Conservation (phyloP, 1,140 invertebrate genomes). For the Ostrea edulis region DNA sequence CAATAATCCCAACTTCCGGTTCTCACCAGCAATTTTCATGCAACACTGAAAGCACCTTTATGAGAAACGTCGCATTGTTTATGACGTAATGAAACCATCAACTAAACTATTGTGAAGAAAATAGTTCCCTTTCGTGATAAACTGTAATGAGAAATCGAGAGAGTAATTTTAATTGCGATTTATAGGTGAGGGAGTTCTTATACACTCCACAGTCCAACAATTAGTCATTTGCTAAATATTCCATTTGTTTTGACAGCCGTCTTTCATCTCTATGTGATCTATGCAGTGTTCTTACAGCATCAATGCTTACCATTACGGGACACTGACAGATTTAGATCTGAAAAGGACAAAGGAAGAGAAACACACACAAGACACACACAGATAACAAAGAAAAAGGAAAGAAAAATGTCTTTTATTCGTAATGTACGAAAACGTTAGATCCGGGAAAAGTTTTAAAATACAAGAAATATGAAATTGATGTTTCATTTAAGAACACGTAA, state of each 20-base stretch:
- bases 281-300: background rate
- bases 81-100: slow-evolving; percentile 34
- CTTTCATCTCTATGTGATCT: background rate
- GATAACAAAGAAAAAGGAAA: too few species aligned
- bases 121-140: background rate
- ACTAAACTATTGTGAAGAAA: background rate
- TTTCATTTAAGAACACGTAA: too few species aligned
- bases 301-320: too few species aligned
- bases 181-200: slow-evolving; percentile 3
- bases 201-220: background rate
- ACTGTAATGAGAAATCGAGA: background rate
- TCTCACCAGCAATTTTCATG: background rate
- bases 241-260: background rate
- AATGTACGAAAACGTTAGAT: too few species aligned
- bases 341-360: too few species aligned
- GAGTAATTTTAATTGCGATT: background rate
- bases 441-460: too few species aligned
- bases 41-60: background rate
- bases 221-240: background rate
- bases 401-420: too few species aligned
- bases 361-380: too few species aligned
- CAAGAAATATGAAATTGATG: too few species aligned
- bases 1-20: too few species aligned
- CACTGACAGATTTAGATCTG: too few species aligned
- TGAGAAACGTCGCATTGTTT: slow-evolving; percentile 1